A percentile compares a stretch with the other conserved stretches of the same genome.
Evolutionary conservation across 2,113 vertebrate genomes (phyloP).

Genomic region (Rhagologus leucostigma): DNA sequence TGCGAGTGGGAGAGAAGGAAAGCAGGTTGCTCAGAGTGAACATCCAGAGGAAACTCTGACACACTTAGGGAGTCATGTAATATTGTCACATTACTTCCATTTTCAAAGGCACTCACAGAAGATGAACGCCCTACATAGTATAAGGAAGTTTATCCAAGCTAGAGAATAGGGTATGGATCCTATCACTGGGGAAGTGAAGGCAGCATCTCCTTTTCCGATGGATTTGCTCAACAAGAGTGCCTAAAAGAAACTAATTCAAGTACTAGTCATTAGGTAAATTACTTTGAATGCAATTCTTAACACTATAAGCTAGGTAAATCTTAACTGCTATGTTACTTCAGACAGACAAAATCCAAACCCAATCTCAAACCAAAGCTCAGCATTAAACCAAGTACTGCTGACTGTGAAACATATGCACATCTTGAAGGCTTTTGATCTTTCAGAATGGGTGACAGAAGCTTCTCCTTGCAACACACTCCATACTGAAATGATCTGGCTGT

Average conservation of each 20-base stretch:
- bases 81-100: neutral
- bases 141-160: neutral
- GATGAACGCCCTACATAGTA: neutral
- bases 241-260: neutral
- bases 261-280: neutral
- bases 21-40: neutral
- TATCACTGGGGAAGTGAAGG: neutral
- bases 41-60: neutral
- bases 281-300: neutral
- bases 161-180: neutral
- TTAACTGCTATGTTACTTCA: neutral
- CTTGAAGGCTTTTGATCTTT: neutral
- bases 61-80: neutral
- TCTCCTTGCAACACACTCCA: neutral
- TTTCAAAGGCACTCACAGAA: neutral
- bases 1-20: neutral
- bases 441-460: neutral
- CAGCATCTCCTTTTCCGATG: neutral
- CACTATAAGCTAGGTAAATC: neutral
- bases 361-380: neutral
- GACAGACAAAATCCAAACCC: neutral
- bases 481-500: neutral
- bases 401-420: neutral
- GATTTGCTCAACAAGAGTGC: neutral
- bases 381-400: neutral